Conservation (phyloP, 1,140 invertebrate species). For the Drosophila navojoa region DNA sequence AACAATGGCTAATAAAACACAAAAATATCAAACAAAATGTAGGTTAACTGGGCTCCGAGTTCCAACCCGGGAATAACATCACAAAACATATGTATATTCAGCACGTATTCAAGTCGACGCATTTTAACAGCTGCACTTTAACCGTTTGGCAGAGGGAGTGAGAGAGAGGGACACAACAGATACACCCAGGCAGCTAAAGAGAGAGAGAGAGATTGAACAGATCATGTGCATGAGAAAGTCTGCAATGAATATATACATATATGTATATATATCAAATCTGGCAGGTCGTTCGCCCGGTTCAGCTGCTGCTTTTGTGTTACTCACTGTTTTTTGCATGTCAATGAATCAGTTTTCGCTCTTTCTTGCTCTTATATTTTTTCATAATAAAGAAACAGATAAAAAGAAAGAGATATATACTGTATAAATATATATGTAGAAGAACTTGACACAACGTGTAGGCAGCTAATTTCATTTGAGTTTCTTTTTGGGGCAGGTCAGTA, state of each 20-base stretch:
- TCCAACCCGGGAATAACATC: background rate
- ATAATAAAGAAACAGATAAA: constrained; percentile 37
- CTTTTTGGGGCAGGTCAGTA: constrained; percentile 65
- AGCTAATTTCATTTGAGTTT: constrained; percentile 38
- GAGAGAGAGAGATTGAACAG: background rate
- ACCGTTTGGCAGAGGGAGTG: background rate
- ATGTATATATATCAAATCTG: constrained; percentile 6
- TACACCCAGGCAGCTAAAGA: background rate
- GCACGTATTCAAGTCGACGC: constrained; percentile 9
- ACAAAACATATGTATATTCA: background rate
- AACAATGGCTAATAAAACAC: constrained; percentile 1
- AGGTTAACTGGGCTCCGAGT: constrained; percentile 1
- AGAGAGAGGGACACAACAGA: background rate
- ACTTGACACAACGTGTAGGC: constrained; percentile 26
- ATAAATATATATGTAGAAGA: constrained; percentile 6
- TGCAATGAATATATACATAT: constrained; percentile 4
- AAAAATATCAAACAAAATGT: background rate
- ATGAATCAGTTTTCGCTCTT: constrained; percentile 58
- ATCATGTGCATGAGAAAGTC: constrained; percentile 11
- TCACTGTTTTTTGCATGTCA: constrained; percentile 64
- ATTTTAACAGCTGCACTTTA: background rate
- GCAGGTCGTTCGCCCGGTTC: constrained; percentile 23
- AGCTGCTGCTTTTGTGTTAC: constrained; percentile 38
- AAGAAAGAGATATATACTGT: constrained; percentile 20
- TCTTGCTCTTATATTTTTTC: constrained; percentile 21